These are phyloP conservation scores for Bergia sp. DNA, from an alignment of 92 coral and sea anemone genomes.

Conservation along the genomic window DNA sequence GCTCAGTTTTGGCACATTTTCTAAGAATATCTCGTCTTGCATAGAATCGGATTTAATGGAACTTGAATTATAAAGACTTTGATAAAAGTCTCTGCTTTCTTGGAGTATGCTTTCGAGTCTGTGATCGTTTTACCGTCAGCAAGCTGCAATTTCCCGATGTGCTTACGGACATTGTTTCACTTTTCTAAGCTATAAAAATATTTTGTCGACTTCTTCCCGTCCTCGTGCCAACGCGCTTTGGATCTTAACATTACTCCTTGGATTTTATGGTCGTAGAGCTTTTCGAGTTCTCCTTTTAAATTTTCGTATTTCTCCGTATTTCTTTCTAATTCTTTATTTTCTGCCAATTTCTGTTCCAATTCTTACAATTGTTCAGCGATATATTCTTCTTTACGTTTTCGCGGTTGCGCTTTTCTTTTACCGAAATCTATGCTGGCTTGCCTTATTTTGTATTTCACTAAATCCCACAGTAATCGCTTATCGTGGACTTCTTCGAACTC, in stretches of 20 bases:
- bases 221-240: constrained; percentile 22
- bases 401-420: not conserved
- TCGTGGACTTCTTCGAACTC: constrained; percentile 8
- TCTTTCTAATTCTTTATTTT: too few species aligned
- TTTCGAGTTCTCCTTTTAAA: too few species aligned
- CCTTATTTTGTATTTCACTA: constrained; percentile 10
- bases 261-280: not conserved
- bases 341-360: constrained; percentile 5
- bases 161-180: constrained; percentile 17
- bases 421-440: constrained; percentile 6
- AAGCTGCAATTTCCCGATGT: constrained; percentile 15
- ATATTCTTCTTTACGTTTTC: not conserved
- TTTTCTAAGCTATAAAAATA: not conserved
- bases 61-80: constrained; percentile 10
- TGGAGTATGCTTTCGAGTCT: constrained; percentile 27
- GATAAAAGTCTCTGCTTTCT: constrained; percentile 22
- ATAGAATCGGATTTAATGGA: constrained; percentile 5
- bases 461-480: constrained; percentile 14
- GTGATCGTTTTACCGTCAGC: constrained; percentile 4
- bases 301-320: too few species aligned
- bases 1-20: constrained; percentile 27
- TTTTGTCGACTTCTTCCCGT: not conserved
- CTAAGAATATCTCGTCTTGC: constrained; percentile 7
- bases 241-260: constrained; percentile 19
- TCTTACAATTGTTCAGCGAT: not conserved